Base-by-base conservation (phyloP, 2,888 invertebrate species). In the Caenorhabditis wallacei region DNA sequence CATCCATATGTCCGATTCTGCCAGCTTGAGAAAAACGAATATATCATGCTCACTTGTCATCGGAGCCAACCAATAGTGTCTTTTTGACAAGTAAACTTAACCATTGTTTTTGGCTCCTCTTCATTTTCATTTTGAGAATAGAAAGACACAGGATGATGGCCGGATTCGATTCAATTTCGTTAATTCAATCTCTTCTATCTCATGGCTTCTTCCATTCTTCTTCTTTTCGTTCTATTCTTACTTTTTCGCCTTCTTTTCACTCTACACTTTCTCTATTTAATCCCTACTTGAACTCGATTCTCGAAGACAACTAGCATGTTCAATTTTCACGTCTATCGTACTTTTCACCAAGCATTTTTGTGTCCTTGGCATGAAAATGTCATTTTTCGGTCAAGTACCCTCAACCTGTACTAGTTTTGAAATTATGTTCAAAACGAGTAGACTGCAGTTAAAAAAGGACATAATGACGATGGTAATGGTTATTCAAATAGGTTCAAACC, bases 161-260 rank as follows among this genome's bases (percentile, higher is more conserved):
- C 48, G 48, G 64, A 63, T 64, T 53, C 68, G 43, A 76, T 76
- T 76, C 76, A 61, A 76, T 76, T 76, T 76, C 68, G 69, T 76
- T 76, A 76, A 76, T 76, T 76, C 69, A 76, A 76, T 76, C 76
- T 69, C 40, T 64, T 74, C 74, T 43, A 61, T 61, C 59, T 74
- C 53, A 54, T 30, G 43, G 48, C 46, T 48, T 64, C 64, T 66
- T 64, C 64, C 54, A 51, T 40, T 57, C 64, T 48, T 22, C 30
- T 48, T n/a, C 22, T 40, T 51, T 57, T 48, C 59, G 51, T 61
- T 72, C 30, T 63, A 40, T 54, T 48, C 66, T 66, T 51, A 57
- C 59, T 68, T 66, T 66, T 75, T 53, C 59, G 56, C 48, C 51
- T 51, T 46, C 54, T 53, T 69, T 24, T 40, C 57, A 35, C 59